Evolutionary conservation across 1,140 invertebrate species (phyloP), one percentile per base, ranked within the genome.

Genomic region (Musca domestica): DNA sequence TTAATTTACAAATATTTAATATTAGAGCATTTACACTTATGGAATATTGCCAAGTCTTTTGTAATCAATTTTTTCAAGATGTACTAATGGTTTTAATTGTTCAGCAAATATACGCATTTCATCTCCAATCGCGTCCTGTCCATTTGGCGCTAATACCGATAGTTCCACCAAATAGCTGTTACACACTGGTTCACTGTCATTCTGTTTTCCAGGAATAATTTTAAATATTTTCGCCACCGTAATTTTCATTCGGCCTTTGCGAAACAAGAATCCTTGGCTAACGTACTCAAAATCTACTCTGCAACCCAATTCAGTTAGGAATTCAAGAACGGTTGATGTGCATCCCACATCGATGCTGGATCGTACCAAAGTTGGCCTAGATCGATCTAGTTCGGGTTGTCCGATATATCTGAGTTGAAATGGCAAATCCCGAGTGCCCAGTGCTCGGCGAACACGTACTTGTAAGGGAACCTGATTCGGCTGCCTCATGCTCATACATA

Each of bases 51-150:
- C 87, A 10, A 93, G 81, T 73, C 91, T 83, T 80, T 93, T 93
- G 77, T 93, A 93, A 83, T 96, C 94, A 67, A 96, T 91, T 83
- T 96, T 96, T 71, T 96, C 94, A 0, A 97, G 84, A 72, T 94
- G 90, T 2, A 96, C 93, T 1, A 96, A 83, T 0, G 96, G 96
- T 80, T 93, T 91, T 0, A 98, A 84, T 79, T 98, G 95, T 81
- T 98, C 96, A 0, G 96, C 94, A 85, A 98, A 97, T 47, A 90
- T 89, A 71, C 92, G 91, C 91, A 98, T 97, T 76, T 98, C 96
- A 78, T 98, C 95, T 49, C 93, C 95, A 70, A 98, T 93, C 10
- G 93, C 91, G 83, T 98, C 95, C 83, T 96, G 95, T 3, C 95
- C 95, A 74, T 90, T 90, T 0, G 95, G 94, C 17, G 95, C 95